Conservation (phyloP, 2,113 vertebrate species). For the Corythoichthys haematopterus region DNA sequence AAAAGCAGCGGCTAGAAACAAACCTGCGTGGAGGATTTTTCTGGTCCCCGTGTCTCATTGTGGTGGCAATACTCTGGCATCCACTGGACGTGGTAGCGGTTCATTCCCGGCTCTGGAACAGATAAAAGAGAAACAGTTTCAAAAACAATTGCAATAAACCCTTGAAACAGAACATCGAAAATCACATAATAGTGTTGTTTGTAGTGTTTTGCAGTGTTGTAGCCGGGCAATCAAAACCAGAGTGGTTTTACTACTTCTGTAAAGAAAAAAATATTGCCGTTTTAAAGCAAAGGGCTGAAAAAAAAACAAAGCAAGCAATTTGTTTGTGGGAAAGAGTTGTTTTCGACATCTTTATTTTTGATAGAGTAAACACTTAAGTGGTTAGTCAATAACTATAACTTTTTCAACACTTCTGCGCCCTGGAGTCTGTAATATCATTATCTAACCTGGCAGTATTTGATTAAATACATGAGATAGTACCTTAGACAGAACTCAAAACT, state of each 20-base stretch:
- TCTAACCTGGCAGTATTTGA: not conserved
- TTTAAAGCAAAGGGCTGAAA: not conserved
- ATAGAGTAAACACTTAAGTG: not conserved
- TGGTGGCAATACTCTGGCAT: constrained; percentile 81
- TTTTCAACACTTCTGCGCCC: not conserved
- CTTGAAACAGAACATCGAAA: not conserved
- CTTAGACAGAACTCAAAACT: constrained; percentile 14
- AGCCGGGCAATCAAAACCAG: not conserved
- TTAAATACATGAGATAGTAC: not conserved
- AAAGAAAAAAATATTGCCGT: not conserved
- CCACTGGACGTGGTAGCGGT: constrained; percentile 85
- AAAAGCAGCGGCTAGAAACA: constrained; percentile 14
- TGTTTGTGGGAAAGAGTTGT: not conserved
- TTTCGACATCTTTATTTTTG: not conserved
- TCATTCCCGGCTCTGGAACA: constrained; percentile 60
- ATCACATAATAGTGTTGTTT: not conserved
- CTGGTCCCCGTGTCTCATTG: constrained; percentile 75
- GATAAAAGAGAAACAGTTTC: not conserved
- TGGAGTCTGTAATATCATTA: not conserved
- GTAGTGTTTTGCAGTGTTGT: not conserved
- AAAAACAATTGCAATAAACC: not conserved
- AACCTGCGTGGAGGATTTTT: constrained; percentile 82
- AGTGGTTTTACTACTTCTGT: not conserved
- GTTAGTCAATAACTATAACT: not conserved
- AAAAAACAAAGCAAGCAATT: not conserved